These are phyloP conservation scores for Xiphorhynchus erythropygius DNA, from an alignment of 2,797 vertebrate species.

Conservation along the genomic window DNA sequence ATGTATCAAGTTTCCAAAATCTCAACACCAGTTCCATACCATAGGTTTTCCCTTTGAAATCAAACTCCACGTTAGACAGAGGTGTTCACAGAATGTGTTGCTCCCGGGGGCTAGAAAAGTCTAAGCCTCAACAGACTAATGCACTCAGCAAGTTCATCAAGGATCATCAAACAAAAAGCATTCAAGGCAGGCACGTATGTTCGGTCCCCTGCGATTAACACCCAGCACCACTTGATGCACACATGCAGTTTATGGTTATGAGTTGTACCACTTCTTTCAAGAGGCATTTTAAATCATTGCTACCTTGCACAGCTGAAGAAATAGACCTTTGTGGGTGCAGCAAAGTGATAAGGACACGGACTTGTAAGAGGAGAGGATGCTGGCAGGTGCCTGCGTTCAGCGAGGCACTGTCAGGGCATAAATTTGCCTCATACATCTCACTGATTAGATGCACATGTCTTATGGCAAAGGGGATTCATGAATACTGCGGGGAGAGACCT, in stretches of 20 bases:
- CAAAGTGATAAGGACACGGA: neutral
- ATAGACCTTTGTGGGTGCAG: neutral
- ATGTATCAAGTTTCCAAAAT: neutral
- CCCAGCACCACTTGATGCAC: neutral
- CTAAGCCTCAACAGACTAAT: neutral
- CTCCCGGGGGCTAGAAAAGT: conserved; percentile 29
- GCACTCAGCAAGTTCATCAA: conserved; percentile 17
- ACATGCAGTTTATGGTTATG: neutral
- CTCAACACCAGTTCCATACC: neutral
- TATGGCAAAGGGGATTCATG: neutral
- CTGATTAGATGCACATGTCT: neutral
- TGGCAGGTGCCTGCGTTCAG: neutral
- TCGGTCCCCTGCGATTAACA: neutral
- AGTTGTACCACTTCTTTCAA: neutral
- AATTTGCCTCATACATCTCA: neutral
- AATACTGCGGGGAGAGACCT: neutral
- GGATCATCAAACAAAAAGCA: conserved; percentile 37
- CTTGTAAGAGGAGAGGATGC: neutral
- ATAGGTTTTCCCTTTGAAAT: neutral
- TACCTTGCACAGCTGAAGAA: neutral
- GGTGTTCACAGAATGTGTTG: neutral
- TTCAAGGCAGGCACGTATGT: neutral
- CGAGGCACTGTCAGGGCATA: neutral
- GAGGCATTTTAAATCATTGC: neutral
- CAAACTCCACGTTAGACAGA: neutral